These are phyloP conservation scores for Eupristina koningsbergeri DNA, from an alignment of 1,140 invertebrate genomes.

Conservation along the genomic window DNA sequence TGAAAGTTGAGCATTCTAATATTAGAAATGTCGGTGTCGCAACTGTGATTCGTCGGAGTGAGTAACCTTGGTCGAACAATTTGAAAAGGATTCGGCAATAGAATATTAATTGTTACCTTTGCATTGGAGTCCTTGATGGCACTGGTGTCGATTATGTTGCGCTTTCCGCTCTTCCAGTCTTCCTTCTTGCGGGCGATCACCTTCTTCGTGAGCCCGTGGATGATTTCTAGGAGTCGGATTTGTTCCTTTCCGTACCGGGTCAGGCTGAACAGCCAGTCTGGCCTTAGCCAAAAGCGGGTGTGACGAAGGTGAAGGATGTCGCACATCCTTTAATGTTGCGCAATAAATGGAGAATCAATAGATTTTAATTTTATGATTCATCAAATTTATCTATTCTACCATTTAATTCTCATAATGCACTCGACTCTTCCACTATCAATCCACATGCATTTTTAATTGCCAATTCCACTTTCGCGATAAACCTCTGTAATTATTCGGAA, in stretches of 20 bases:
- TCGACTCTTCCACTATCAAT: too few relatives aligned
- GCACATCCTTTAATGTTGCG: slow-evolving; percentile 76
- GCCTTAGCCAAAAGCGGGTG: slow-evolving; percentile 86
- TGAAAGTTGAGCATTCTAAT: slow-evolving; percentile 8
- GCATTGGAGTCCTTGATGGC: slow-evolving; percentile 60
- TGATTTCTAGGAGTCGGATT: slow-evolving; percentile 82
- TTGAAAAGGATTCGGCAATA: neutral
- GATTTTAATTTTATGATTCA: neutral
- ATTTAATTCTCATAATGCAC: too few relatives aligned
- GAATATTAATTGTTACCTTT: neutral
- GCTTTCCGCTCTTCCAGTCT: slow-evolving; percentile 79
- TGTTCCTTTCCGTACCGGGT: slow-evolving; percentile 85
- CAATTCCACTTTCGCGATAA: too few relatives aligned
- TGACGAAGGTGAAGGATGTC: slow-evolving; percentile 88
- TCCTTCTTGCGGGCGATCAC: slow-evolving; percentile 85
- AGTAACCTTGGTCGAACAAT: neutral
- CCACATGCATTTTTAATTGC: too few relatives aligned
- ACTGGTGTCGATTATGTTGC: slow-evolving; percentile 71
- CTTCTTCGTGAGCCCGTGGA: slow-evolving; percentile 90
- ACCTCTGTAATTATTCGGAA: too few relatives aligned
- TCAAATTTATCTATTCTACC: too few relatives aligned
- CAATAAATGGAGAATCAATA: neutral
- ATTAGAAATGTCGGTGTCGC: neutral
- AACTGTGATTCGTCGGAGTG: neutral
- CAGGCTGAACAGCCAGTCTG: slow-evolving; percentile 85